phyloP scores from a whole-genome alignment of 2,797 vertebrate genomes.

The Gobio occitaniae region DNA sequence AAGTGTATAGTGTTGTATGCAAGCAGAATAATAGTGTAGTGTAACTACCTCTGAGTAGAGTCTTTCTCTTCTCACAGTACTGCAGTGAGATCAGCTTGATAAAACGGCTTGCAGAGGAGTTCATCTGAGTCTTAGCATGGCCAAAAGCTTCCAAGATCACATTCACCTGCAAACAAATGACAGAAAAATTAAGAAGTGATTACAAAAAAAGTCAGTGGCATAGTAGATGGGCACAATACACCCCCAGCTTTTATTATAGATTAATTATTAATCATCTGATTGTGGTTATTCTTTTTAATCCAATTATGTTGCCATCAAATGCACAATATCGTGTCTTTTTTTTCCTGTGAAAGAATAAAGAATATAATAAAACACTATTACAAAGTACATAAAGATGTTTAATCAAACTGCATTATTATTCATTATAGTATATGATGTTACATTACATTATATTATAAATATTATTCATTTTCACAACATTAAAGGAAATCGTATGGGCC shows the following conservation, averaged over 20 bases:
- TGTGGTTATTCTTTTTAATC: no score
- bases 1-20: not conserved
- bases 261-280: no score
- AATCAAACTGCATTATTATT: no score
- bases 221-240: not conserved
- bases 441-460: no score
- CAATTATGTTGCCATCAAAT: not conserved
- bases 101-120: slow-evolving; percentile 88
- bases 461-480: no score
- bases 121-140: slow-evolving; percentile 89
- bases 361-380: no score
- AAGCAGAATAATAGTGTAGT: not conserved
- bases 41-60: slow-evolving; percentile 82
- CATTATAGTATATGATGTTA: no score
- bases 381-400: no score
- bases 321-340: no score
- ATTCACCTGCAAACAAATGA: slow-evolving; percentile 77
- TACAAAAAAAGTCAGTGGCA: not conserved
- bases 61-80: slow-evolving; percentile 86
- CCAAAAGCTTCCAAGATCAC: slow-evolving; percentile 92
- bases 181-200: not conserved
- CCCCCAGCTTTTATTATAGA: not conserved
- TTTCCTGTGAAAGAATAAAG: no score
- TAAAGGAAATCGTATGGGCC: no score
- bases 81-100: slow-evolving; percentile 90